Percentiles rank a stretch among this genome's conserved stretches.
Evolutionary conservation across 1,140 invertebrate species (phyloP).

Genomic region (Eumaeus atala): DNA sequence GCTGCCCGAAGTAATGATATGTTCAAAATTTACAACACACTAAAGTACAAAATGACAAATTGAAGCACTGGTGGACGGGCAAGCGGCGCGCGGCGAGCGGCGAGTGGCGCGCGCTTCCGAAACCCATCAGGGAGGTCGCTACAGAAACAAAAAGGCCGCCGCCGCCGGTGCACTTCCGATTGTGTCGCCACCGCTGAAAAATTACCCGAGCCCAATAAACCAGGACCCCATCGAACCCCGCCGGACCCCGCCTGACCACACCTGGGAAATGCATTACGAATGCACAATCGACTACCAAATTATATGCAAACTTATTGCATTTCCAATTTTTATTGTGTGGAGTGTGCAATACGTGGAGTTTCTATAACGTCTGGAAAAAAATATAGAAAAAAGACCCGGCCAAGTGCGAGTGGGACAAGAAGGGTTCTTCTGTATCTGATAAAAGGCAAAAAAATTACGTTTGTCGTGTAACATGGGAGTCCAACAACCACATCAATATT

Average conservation of each 20-base stretch:
- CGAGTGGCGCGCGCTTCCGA: constrained; percentile 60
- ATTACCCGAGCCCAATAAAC: constrained; percentile 40
- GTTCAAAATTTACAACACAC: too few species aligned
- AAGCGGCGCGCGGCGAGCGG: constrained; percentile 42
- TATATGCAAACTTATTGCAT: constrained; percentile 19
- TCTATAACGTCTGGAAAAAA: background rate
- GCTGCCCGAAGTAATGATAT: too few species aligned
- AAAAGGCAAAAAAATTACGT: too few species aligned
- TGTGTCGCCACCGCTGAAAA: constrained; percentile 66
- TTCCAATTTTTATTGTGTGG: background rate
- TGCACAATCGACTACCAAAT: constrained; percentile 6
- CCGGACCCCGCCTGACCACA: constrained; percentile 25
- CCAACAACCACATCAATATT: too few species aligned
- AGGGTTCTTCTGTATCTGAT: too few species aligned
- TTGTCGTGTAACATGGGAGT: too few species aligned
- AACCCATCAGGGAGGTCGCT: constrained; percentile 49
- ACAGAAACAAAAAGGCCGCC: constrained; percentile 60
- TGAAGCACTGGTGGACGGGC: constrained; percentile 58
- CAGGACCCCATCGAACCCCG: constrained; percentile 1
- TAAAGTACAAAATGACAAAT: too few species aligned
- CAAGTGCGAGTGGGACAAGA: too few species aligned
- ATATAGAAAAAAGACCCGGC: too few species aligned
- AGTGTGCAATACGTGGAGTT: background rate
- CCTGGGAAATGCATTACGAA: constrained; percentile 51
- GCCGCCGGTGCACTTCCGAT: constrained; percentile 65